Base-by-base conservation (phyloP, 2,888 invertebrate genomes). In the Cantharis rustica region DNA sequence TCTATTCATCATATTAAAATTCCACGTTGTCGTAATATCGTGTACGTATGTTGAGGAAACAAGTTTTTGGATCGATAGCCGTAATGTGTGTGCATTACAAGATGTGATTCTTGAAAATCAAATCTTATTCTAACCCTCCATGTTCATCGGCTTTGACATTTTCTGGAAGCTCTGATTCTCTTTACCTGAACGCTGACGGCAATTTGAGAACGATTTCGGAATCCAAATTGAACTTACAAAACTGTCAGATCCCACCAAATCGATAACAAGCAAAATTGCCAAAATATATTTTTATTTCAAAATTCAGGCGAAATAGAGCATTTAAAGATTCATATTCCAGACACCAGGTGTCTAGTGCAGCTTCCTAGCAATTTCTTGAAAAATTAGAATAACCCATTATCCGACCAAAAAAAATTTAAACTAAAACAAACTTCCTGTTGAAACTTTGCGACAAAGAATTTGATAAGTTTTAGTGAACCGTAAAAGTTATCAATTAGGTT, bases 1-100 rank as follows among this genome's bases (percentile, higher is more conserved):
- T 71, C 62, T 66, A 71, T 17, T 72, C 70, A 63, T 72, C 75
- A 71, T 71, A 31, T 31, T 31, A 31, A 31, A 31, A 31, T 31
- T 31, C 31, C 31, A 31, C 13, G 13, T 31, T n/a, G 31, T n/a
- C 5, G 13, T 31, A 31, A 31, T 31, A 31, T 31, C 31, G 31
- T 31, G 31, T 31, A 31, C 1, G 13, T 5, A 31, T 5, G 13
- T 5, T 1, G 31, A 31, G n/a, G n/a, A 13, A 31, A 31, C 13
- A 31, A 31, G 1, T 31, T 31, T 31, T n/a, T n/a, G n/a, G 31
- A 31, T 31, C 31, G 31, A 31, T 31, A 31, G 1, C 0, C 4
- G 13, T 64, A 64, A 64, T 13, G 5, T 17, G 17, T 64, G 13
- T 17, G 64, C 9, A 64, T 20, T 64, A 20, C 20, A 64, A 64